These are phyloP conservation scores for Geococcyx californianus DNA, from an alignment of 2,113 vertebrate species.

Conservation along the genomic window DNA sequence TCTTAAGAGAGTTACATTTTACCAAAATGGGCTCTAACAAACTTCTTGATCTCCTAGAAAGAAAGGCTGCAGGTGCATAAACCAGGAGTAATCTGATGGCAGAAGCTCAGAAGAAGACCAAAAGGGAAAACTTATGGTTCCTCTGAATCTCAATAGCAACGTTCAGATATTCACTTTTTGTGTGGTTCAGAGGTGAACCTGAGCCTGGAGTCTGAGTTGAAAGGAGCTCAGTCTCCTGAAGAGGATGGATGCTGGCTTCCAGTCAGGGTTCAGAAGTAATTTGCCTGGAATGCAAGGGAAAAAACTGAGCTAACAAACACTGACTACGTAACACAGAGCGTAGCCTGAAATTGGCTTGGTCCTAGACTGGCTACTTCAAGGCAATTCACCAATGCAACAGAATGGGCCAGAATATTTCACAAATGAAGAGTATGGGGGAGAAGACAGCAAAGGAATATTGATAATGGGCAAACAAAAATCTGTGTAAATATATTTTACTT, in stretches of 20 bases:
- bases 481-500: neutral
- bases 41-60: neutral
- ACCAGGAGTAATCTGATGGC: neutral
- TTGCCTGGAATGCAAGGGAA: neutral
- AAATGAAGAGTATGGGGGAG: neutral
- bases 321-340: neutral
- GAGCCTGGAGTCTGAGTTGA: neutral
- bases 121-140: neutral
- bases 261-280: neutral
- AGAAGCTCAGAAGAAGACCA: neutral
- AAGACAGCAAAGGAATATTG: neutral
- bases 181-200: neutral
- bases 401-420: neutral
- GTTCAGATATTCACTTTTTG: neutral
- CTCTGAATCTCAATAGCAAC: neutral
- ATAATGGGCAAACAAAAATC: neutral
- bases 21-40: neutral
- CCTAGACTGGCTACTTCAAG: neutral
- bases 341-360: neutral
- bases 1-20: neutral
- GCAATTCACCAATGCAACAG: neutral
- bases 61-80: neutral
- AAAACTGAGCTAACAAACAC: neutral
- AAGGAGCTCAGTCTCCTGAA: neutral
- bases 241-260: neutral